Evolutionary conservation across 2,888 invertebrate species (phyloP).

Genomic region (Osedax frankpressi): DNA sequence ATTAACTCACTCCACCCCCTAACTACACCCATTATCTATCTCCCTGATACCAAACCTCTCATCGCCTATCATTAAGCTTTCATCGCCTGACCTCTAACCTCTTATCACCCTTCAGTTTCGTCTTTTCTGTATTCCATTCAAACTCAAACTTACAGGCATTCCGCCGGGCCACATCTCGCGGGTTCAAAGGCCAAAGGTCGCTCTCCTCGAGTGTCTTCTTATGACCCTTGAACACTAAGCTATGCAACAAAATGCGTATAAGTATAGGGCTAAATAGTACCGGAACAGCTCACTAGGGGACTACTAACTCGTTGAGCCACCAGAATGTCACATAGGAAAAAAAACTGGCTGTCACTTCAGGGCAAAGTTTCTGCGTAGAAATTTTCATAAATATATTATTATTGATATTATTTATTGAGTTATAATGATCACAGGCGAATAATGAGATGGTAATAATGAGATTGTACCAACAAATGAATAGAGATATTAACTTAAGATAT

Average conservation of each 20-base stretch:
- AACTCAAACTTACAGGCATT: constrained; percentile 33
- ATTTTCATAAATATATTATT: too few species aligned
- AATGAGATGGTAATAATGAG: too few species aligned
- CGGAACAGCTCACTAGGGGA: not conserved
- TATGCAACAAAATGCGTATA: not conserved
- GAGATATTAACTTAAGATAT: too few species aligned
- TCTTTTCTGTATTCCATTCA: constrained; percentile 27
- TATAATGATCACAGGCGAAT: too few species aligned
- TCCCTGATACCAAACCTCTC: too few species aligned
- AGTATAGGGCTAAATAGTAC: not conserved
- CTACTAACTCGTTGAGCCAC: constrained; percentile 41
- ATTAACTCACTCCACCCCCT: too few species aligned
- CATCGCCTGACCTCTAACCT: too few species aligned
- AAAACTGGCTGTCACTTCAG: constrained; percentile 41
- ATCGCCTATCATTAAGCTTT: too few species aligned
- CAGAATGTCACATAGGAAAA: constrained; percentile 39
- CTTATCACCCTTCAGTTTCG: too few species aligned
- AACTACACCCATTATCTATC: too few species aligned
- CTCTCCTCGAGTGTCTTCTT: constrained; percentile 35
- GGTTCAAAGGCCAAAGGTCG: constrained; percentile 42
- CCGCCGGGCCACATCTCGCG: constrained; percentile 33
- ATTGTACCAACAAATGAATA: too few species aligned
- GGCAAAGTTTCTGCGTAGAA: constrained; percentile 39
- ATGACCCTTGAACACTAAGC: constrained; percentile 33
- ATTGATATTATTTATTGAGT: too few species aligned